phyloP scores from a whole-genome alignment of 2,113 vertebrate species.

The Grantiella picta region DNA sequence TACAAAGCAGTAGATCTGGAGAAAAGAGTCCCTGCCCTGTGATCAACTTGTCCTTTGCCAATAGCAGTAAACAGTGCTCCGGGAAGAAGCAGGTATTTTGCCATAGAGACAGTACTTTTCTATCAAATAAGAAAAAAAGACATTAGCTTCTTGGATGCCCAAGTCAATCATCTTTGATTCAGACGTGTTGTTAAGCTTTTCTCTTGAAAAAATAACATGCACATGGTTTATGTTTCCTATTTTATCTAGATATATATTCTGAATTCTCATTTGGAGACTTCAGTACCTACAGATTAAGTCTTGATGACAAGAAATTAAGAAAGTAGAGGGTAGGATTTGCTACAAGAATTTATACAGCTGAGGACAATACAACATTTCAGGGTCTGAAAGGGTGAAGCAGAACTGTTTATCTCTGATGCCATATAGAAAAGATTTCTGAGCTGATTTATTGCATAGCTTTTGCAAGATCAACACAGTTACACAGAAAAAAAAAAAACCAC shows the following conservation, averaged over 20 bases:
- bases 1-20: background rate
- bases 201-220: background rate
- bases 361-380: background rate
- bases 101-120: background rate
- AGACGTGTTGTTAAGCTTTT: background rate
- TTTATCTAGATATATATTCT: background rate
- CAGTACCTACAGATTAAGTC: background rate
- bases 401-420: background rate
- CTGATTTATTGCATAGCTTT: conserved; percentile 13
- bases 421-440: background rate
- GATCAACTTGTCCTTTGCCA: background rate
- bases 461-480: background rate
- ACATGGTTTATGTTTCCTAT: background rate
- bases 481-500: background rate
- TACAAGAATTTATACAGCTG: background rate
- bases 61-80: background rate
- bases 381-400: background rate
- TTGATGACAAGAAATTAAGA: background rate
- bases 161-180: background rate
- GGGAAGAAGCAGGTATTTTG: background rate
- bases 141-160: background rate
- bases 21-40: background rate
- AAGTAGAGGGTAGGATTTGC: background rate
- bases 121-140: background rate
- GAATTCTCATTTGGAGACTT: background rate